Evolutionary conservation across 2,888 invertebrate species (phyloP).

Genomic region (Leucania comma): DNA sequence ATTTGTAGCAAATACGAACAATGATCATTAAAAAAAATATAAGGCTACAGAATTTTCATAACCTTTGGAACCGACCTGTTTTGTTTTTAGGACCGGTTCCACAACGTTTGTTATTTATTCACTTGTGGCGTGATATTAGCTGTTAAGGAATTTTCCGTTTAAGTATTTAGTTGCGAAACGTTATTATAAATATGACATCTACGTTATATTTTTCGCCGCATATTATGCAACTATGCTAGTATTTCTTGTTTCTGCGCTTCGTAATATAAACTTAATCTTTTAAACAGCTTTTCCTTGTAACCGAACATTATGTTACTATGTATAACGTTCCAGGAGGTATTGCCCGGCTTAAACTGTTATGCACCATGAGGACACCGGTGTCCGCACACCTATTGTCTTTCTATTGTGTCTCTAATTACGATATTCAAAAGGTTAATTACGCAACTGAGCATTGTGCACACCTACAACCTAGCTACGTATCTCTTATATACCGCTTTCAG

Average conservation of each 20-base stretch:
- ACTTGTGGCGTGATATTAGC: neutral
- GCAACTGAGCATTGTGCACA: neutral
- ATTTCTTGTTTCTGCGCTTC: neutral
- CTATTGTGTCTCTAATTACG: too few species aligned
- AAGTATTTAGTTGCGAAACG: neutral
- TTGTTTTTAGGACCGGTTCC: constrained; percentile 28
- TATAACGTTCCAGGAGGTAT: neutral
- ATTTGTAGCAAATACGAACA: neutral
- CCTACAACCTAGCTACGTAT: neutral
- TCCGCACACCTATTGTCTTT: too few species aligned
- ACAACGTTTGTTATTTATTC: constrained; percentile 25
- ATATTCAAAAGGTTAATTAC: too few species aligned
- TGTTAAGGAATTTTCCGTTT: constrained; percentile 15
- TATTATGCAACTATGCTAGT: neutral
- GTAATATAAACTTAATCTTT: neutral
- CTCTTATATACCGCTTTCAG: neutral
- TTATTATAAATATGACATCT: neutral
- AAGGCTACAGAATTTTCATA: neutral
- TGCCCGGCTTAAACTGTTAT: neutral
- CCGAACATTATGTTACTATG: neutral
- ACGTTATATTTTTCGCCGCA: neutral
- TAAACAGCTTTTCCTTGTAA: neutral
- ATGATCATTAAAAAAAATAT: neutral
- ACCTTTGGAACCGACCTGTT: neutral
- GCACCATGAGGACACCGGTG: too few species aligned